These are phyloP conservation scores for Lepus americanus DNA, from an alignment of 2,113 vertebrate species.

Conservation along the genomic window DNA sequence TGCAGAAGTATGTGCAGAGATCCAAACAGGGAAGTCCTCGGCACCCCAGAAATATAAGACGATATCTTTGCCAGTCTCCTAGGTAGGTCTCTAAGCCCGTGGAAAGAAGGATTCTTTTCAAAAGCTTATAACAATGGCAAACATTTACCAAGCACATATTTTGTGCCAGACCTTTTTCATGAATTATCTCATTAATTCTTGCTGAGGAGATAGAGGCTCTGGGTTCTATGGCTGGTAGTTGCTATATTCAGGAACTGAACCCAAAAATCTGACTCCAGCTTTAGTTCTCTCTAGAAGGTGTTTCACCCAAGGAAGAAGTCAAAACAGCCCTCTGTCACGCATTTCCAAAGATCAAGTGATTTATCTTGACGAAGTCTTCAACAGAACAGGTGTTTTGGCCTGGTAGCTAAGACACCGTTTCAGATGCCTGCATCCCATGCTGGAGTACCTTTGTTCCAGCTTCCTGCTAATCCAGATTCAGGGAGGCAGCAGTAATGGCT, in stretches of 20 bases:
- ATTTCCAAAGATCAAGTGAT: constrained; percentile 5
- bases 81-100: not conserved
- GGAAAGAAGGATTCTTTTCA: not conserved
- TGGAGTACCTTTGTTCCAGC: no score
- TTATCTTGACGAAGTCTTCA: not conserved
- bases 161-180: not conserved
- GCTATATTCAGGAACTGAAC: not conserved
- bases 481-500: no score
- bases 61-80: not conserved
- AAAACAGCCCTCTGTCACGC: not conserved
- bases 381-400: no score
- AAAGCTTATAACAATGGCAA: not conserved
- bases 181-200: not conserved
- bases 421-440: no score
- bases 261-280: not conserved
- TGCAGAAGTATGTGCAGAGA: not conserved
- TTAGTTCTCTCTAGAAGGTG: not conserved
- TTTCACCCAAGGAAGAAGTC: not conserved
- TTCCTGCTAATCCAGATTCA: no score
- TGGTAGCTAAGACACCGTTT: no score
- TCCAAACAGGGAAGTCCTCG: not conserved
- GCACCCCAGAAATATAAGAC: not conserved
- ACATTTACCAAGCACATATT: not conserved
- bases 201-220: not conserved
- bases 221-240: not conserved